Evolutionary conservation across 1,140 invertebrate species (phyloP), one percentile per base, ranked within the genome.

Genomic region (Drosophila sturtevanti): DNA sequence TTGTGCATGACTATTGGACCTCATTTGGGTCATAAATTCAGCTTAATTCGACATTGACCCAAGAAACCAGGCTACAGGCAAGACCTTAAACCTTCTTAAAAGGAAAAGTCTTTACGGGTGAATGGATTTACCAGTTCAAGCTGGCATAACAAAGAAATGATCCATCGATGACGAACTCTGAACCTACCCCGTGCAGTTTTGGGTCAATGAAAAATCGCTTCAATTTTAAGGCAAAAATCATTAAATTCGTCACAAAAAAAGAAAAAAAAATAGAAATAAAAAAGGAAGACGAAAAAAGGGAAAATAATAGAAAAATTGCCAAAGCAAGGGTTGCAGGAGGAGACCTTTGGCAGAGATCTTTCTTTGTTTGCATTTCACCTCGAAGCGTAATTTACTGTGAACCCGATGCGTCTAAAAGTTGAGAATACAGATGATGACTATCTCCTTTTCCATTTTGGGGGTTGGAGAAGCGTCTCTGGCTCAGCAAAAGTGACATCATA

Each of bases 331-430:
- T 89, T 89, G 85, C 62, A 72, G 16, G 7, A 48, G 41, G 16
- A 48, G 79, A 74, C 72, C 79, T 56, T 63, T 74, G 71, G 44
- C 67, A 71, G 22, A 56, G 63, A 63, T 68, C 68, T 56, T 51
- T 56, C 65, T 72, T 90, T 90, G 89, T 90, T 90, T 90, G 74
- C 73, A 72, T 90, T 90, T 90, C 87, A 90, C 87, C 87, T 87
- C 81, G 81, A 69, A 65, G 66, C 67, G 87, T 87, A 90, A 90
- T 90, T 90, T 90, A 89, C 79, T 87, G 79, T 90, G 87, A 87
- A 84, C 89, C 89, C 86, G 66, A 69, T 76, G 56, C 71, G 41
- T 54, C 59, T 52, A 48, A 24, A 24, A 38, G 51, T 67, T 77
- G 79, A 63, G 63, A 41, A 59, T 66, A 62, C 44, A 51, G 48